Evolutionary conservation across 2,113 vertebrate genomes (phyloP).

Genomic region (Etia nguti): DNA sequence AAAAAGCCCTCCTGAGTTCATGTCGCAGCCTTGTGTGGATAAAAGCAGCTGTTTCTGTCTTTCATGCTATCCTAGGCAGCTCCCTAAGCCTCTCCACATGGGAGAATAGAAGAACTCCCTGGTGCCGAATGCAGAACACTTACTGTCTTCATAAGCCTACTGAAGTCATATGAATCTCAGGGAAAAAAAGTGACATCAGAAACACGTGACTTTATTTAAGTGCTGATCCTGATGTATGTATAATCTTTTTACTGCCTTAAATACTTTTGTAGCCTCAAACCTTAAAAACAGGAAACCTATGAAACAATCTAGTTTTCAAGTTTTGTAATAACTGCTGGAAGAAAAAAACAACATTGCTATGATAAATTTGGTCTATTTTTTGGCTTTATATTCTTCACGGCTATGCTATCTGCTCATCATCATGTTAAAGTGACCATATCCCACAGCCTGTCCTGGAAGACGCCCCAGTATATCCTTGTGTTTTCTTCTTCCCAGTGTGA

Average conservation of each 20-base stretch:
- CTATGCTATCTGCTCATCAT: neutral
- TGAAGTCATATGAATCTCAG: neutral
- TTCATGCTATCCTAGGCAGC: constrained; percentile 43
- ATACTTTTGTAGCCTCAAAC: neutral
- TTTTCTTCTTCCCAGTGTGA: neutral
- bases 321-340: neutral
- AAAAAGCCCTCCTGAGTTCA: constrained; percentile 26
- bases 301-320: neutral
- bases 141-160: constrained; percentile 24
- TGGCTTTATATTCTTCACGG: neutral
- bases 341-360: neutral
- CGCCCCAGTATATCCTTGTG: neutral
- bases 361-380: neutral
- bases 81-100: constrained; percentile 39
- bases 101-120: constrained; percentile 23
- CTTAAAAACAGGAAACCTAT: neutral
- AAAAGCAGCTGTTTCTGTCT: constrained; percentile 55
- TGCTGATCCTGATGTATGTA: neutral
- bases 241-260: neutral
- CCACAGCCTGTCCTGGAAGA: neutral
- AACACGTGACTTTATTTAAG: neutral
- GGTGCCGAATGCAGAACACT: constrained; percentile 15
- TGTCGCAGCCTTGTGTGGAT: constrained; percentile 40
- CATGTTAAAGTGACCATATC: neutral
- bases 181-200: neutral